Conservation (phyloP, 2,113 vertebrate genomes). For the Tringa solitaria region DNA sequence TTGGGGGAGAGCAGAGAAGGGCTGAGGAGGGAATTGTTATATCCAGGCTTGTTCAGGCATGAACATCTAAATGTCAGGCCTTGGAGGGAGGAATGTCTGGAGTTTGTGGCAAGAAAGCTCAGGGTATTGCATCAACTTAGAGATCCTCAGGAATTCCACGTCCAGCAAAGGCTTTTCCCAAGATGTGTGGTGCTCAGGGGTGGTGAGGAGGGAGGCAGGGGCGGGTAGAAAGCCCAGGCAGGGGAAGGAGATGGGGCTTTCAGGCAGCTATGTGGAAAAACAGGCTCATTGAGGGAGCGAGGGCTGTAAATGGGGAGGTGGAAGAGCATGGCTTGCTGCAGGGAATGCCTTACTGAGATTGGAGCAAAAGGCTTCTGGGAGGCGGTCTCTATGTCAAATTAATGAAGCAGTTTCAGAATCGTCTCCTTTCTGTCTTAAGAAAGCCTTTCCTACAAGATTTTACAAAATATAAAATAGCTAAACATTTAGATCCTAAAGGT, state of each 20-base stretch:
- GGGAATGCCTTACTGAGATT: background rate
- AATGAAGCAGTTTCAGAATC: background rate
- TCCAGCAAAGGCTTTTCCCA: background rate
- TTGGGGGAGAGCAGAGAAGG: background rate
- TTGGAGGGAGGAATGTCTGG: conserved; percentile 26
- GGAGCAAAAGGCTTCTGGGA: background rate
- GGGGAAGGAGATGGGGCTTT: background rate
- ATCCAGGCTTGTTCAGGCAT: background rate
- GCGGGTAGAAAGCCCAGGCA: background rate
- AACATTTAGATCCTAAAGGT: background rate
- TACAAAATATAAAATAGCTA: background rate
- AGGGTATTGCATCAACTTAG: background rate
- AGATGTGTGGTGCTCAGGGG: background rate
- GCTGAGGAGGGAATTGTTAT: conserved; percentile 14
- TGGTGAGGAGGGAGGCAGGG: background rate
- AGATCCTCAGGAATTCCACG: conserved; percentile 2
- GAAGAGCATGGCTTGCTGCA: background rate
- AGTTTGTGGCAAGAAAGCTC: background rate
- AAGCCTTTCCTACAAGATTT: background rate
- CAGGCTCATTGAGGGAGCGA: background rate
- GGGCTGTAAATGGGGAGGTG: background rate
- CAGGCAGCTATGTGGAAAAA: background rate
- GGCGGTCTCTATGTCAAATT: background rate
- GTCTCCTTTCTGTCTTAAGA: background rate
- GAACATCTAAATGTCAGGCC: conserved; percentile 25